Conservation (phyloP, 1,140 invertebrate species). For the Sarcophaga peregrina region DNA sequence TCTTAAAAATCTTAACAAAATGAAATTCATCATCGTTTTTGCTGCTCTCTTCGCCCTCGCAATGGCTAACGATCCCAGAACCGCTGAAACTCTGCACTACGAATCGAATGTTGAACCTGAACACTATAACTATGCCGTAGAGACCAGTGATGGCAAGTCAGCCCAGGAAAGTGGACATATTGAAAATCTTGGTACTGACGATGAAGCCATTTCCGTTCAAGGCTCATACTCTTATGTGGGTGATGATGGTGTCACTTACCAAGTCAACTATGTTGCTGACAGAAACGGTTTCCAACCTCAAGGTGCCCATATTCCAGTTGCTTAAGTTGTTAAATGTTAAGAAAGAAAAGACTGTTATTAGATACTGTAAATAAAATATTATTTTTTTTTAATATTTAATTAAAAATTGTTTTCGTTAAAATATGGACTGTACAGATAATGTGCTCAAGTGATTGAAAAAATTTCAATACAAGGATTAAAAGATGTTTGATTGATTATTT, state of each 20-base stretch:
- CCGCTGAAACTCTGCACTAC: slow-evolving; percentile 67
- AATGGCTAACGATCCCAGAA: slow-evolving; percentile 48
- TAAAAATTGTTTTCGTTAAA: no score
- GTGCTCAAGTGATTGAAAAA: not conserved
- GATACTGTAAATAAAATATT: not conserved
- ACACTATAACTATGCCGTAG: slow-evolving; percentile 61
- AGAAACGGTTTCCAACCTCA: slow-evolving; percentile 72
- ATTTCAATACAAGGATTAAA: not conserved
- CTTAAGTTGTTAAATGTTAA: slow-evolving; percentile 51
- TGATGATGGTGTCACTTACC: slow-evolving; percentile 74
- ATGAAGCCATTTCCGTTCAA: slow-evolving; percentile 70
- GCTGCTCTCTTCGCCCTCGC: slow-evolving; percentile 45
- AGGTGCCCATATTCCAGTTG: slow-evolving; percentile 74
- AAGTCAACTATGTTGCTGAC: slow-evolving; percentile 71
- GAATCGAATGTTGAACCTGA: slow-evolving; percentile 65
- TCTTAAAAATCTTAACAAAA: not conserved
- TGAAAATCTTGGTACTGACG: slow-evolving; percentile 71
- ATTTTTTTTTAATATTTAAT: not conserved
- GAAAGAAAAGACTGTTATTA: not conserved
- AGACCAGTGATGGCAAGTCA: slow-evolving; percentile 75
- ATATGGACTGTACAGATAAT: no score
- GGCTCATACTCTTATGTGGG: slow-evolving; percentile 75
- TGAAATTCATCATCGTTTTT: slow-evolving; percentile 50
- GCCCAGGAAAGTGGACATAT: slow-evolving; percentile 68
- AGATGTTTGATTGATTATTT: no score